These are phyloP conservation scores for Rhinogobio ventralis DNA, from an alignment of 2,797 vertebrate genomes.

Conservation along the genomic window DNA sequence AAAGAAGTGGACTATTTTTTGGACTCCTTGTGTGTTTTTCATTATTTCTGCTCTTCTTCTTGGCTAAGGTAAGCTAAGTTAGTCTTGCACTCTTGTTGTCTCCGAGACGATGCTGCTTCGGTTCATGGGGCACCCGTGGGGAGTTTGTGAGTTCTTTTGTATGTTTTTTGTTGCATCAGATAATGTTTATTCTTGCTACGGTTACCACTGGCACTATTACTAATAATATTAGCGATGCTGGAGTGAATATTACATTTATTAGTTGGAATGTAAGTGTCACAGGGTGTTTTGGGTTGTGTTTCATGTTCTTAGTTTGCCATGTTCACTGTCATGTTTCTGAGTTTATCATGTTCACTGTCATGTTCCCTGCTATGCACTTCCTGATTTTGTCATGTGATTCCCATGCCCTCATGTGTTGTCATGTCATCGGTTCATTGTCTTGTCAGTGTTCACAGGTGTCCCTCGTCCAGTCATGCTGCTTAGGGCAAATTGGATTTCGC, in stretches of 20 bases:
- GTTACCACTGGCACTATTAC: background rate
- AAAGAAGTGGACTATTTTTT: background rate
- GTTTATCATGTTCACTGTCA: too few relatives aligned
- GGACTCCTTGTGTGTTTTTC: background rate
- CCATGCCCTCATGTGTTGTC: too few relatives aligned
- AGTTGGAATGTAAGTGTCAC: conserved; percentile 1
- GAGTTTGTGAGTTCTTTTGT: background rate
- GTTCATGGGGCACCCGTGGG: background rate
- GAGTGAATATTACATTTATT: conserved; percentile 1
- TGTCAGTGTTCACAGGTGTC: too few relatives aligned
- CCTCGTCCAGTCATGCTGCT: background rate
- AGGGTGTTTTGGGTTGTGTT: too few relatives aligned
- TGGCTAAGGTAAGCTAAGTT: background rate
- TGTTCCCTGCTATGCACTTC: too few relatives aligned
- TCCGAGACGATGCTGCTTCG: background rate
- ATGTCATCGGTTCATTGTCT: too few relatives aligned
- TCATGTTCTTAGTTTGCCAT: too few relatives aligned
- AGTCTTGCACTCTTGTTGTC: background rate
- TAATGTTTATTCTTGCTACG: background rate
- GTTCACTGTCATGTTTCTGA: too few relatives aligned
- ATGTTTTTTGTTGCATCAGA: background rate
- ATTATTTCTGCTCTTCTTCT: background rate
- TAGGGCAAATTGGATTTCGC: background rate
- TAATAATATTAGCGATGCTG: background rate
- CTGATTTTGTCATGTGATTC: too few relatives aligned